phyloP scores from a whole-genome alignment of 2,113 vertebrate genomes.

The Calidris pygmaea region DNA sequence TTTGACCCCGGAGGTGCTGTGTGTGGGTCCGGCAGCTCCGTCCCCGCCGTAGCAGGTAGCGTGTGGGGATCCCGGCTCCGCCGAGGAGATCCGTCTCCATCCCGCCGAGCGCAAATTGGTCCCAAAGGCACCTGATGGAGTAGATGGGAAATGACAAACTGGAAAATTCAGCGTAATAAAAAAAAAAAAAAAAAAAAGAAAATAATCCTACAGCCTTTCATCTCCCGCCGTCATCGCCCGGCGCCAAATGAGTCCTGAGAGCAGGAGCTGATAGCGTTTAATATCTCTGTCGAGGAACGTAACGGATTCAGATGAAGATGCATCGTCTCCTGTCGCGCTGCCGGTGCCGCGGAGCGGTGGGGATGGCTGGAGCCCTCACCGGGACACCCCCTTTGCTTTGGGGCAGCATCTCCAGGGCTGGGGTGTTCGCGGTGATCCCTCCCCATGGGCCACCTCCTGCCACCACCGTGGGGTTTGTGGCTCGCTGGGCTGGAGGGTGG shows the following conservation, averaged over 20 bases:
- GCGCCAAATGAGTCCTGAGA: not conserved
- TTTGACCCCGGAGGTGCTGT: accelerated
- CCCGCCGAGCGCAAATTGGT: not conserved
- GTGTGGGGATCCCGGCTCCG: not conserved
- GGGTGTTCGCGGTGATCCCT: accelerated
- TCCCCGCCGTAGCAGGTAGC: not conserved
- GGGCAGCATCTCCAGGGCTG: not conserved
- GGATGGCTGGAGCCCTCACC: not conserved
- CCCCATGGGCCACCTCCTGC: not conserved
- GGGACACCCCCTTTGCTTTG: not conserved
- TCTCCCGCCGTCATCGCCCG: constrained; percentile 19
- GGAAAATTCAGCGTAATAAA: not conserved
- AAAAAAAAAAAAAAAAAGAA: too few relatives aligned
- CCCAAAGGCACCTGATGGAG: not conserved
- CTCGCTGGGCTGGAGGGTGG: not conserved
- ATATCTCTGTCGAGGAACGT: not conserved
- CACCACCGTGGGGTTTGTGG: accelerated
- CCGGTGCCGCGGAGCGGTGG: accelerated
- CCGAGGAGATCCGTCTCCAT: not conserved
- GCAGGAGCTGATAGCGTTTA: not conserved
- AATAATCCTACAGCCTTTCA: constrained; percentile 28
- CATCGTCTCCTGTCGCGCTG: not conserved
- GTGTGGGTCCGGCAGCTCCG: not conserved
- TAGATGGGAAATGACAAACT: constrained; percentile 42
- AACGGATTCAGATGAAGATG: not conserved